Evolutionary conservation across 1,140 invertebrate species (phyloP).

Genomic region (Drosophila ananassae): DNA sequence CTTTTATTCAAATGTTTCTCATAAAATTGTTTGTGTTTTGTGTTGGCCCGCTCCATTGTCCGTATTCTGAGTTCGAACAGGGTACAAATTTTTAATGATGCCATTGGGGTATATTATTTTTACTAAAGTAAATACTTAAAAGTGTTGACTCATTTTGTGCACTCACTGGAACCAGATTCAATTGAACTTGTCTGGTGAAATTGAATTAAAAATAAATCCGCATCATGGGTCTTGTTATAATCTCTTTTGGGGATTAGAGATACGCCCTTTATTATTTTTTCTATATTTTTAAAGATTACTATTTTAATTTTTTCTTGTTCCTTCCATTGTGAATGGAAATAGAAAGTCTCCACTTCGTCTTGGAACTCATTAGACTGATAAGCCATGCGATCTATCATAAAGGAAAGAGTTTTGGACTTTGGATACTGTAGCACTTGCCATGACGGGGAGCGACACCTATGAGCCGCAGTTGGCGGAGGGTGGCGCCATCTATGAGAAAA

Average conservation of each 20-base stretch:
- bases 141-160: slow-evolving; percentile 37
- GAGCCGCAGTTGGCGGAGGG: too few species aligned
- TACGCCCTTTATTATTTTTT: slow-evolving; percentile 23
- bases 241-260: slow-evolving; percentile 10
- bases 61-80: slow-evolving; percentile 6
- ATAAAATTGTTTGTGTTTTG: slow-evolving; percentile 3
- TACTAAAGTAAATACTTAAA: slow-evolving; percentile 27
- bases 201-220: slow-evolving; percentile 19
- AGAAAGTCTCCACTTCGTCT: slow-evolving; percentile 44
- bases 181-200: slow-evolving; percentile 20
- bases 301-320: neutral
- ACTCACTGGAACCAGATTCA: slow-evolving; percentile 32
- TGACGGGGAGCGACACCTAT: too few species aligned
- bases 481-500: too few species aligned
- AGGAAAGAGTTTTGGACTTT: slow-evolving; percentile 1
- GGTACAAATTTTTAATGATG: slow-evolving; percentile 4
- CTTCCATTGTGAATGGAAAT: slow-evolving; percentile 15
- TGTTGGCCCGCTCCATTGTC: neutral
- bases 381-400: slow-evolving; percentile 34
- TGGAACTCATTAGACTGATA: slow-evolving; percentile 32
- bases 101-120: slow-evolving; percentile 16
- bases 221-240: slow-evolving; percentile 28
- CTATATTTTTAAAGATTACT: neutral
- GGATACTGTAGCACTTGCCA: too few species aligned
- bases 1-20: slow-evolving; percentile 32